These are phyloP conservation scores for Amphimallon solstitiale DNA, from an alignment of 2,888 invertebrate species.

Conservation along the genomic window DNA sequence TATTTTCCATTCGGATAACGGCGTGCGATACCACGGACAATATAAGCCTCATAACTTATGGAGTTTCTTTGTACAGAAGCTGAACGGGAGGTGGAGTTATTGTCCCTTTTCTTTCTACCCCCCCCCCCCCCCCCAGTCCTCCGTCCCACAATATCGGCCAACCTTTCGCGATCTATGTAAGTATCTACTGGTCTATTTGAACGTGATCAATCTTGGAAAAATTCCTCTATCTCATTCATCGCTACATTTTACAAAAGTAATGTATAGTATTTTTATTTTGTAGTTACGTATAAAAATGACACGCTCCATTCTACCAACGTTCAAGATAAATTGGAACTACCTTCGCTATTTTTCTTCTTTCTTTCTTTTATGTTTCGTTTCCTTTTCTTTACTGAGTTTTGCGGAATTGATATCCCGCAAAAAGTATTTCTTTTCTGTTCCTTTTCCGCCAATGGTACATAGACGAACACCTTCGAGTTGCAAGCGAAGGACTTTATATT, in stretches of 20 bases:
- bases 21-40: conserved; percentile 50
- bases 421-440: too few species aligned
- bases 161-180: conserved; percentile 23
- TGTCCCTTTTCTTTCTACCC: neutral
- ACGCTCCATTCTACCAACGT: conserved; percentile 23
- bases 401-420: too few species aligned
- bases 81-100: conserved; percentile 15
- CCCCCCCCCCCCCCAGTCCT: neutral
- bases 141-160: neutral
- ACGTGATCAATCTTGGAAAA: conserved; percentile 38
- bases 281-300: conserved; percentile 38
- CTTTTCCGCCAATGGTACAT: too few species aligned
- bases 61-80: conserved; percentile 33
- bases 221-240: conserved; percentile 23
- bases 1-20: conserved; percentile 46
- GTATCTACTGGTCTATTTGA: conserved; percentile 34
- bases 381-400: neutral
- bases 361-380: too few species aligned
- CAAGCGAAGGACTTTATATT: too few species aligned
- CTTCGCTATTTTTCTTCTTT: conserved; percentile 13
- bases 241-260: conserved; percentile 26
- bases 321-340: conserved; percentile 33
- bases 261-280: conserved; percentile 32
- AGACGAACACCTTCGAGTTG: too few species aligned
- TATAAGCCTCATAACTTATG: conserved; percentile 53